Percentiles rank a stretch among this genome's conserved stretches.
phyloP scores from a whole-genome alignment of 2,888 invertebrate species.

The Ophioninae sp. region DNA sequence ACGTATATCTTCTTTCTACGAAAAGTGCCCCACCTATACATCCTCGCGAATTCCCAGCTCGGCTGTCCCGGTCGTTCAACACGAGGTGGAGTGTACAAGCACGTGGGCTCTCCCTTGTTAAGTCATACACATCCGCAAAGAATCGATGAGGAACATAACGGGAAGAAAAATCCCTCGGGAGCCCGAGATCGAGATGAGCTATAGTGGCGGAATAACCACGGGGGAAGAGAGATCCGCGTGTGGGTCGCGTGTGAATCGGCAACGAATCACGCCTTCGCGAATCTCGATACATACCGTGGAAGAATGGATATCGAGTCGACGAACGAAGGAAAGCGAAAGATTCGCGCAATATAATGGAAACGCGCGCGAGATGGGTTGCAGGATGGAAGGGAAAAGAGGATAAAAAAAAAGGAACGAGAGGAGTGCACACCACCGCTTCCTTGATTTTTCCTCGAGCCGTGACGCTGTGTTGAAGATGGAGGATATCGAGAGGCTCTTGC shows the following conservation, averaged over 20 bases:
- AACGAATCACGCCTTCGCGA: slow-evolving; percentile 70
- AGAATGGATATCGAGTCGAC: slow-evolving; percentile 21
- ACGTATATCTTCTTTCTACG: neutral
- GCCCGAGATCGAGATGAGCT: slow-evolving; percentile 55
- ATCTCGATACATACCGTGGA: slow-evolving; percentile 23
- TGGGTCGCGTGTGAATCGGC: slow-evolving; percentile 78
- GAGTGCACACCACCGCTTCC: slow-evolving; percentile 47
- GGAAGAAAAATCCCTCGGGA: slow-evolving; percentile 55
- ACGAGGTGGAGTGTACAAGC: slow-evolving; percentile 42
- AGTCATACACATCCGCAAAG: slow-evolving; percentile 37
- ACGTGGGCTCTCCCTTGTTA: slow-evolving; percentile 50
- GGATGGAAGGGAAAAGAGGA: slow-evolving; percentile 51
- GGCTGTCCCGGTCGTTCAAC: neutral
- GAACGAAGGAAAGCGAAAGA: slow-evolving; percentile 44
- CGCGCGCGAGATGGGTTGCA: slow-evolving; percentile 49
- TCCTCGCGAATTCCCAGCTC: slow-evolving; percentile 53
- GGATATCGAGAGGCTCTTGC: slow-evolving; percentile 47
- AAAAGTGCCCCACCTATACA: slow-evolving; percentile 42
- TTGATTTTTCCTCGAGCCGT: slow-evolving; percentile 41
- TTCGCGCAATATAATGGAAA: slow-evolving; percentile 58
- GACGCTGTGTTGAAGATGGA: slow-evolving; percentile 45
- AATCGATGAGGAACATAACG: slow-evolving; percentile 48
- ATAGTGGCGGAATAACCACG: slow-evolving; percentile 42
- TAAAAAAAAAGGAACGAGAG: slow-evolving; percentile 57
- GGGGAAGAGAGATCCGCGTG: slow-evolving; percentile 56